Evolutionary conservation across 2,113 vertebrate genomes (phyloP).

Genomic region (Speoplatyrhinus poulsoni): DNA sequence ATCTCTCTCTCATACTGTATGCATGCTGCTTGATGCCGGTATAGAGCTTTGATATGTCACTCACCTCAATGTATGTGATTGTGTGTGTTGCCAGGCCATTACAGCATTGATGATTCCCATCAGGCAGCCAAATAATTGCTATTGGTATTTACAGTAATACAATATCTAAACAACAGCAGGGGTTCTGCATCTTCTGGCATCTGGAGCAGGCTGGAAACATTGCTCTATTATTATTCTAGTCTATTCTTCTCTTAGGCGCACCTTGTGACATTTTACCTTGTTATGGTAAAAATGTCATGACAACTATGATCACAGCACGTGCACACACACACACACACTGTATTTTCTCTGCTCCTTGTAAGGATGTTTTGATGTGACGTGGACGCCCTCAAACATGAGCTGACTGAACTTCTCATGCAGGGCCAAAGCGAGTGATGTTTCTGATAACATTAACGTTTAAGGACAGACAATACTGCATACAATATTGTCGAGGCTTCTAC

Average conservation of each 20-base stretch:
- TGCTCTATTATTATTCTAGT: not conserved
- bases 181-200: too few relatives aligned
- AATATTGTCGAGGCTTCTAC: constrained; percentile 1
- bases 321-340: constrained; percentile 2
- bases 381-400: not conserved
- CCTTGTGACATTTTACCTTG: too few relatives aligned
- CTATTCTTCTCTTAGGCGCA: not conserved
- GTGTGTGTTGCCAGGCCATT: constrained; percentile 52
- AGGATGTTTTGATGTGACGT: constrained; percentile 10
- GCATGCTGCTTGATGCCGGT: too few relatives aligned
- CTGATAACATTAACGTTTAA: too few relatives aligned
- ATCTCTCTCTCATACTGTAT: constrained; percentile 20
- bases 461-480: constrained; percentile 3
- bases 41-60: too few relatives aligned
- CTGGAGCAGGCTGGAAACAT: constrained; percentile 5
- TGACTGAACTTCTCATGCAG: not conserved
- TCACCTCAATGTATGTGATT: constrained; percentile 1
- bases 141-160: constrained; percentile 24
- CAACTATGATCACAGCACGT: not conserved
- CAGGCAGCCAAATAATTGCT: constrained; percentile 43
- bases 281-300: not conserved
- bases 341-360: not conserved
- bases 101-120: constrained; percentile 52
- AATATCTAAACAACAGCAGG: not conserved
- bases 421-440: not conserved